Base-by-base conservation (phyloP, 2,888 invertebrate species). In the Melikaiella ostensackeni region DNA sequence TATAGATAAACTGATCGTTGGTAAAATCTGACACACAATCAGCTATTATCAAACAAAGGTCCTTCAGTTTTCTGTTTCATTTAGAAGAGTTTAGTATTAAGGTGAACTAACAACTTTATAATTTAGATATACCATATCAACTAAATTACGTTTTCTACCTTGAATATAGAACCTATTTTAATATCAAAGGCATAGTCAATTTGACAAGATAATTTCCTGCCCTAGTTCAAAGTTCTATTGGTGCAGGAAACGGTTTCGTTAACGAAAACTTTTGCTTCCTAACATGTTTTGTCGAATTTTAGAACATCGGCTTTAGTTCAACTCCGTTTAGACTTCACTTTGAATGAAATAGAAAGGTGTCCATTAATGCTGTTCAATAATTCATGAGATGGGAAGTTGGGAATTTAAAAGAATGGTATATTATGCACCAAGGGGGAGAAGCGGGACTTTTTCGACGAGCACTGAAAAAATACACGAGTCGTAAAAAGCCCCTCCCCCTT, bases 121-220 rank as follows among this genome's bases (percentile, higher is more conserved):
- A n/a, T n/a, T n/a, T n/a, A n/a, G 8, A 9, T n/a, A 50, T n/a
- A n/a, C 3, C 1, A n/a, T n/a, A 2, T n/a, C 7, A 9, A 50
- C 50, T 9, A n/a, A n/a, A 50, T 8, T 8, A 50, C 8, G 9
- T 50, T 50, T n/a, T 9, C 8, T n/a, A 8, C 9, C n/a, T 50
- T n/a, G n/a, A n/a, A 50, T 50, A n/a, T n/a, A n/a, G 8, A n/a
- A n/a, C n/a, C n/a, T n/a, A 9, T 50, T 50, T 50, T n/a, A 50
- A n/a, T 50, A n/a, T 50, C n/a, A 50, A n/a, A n/a, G 50, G 50
- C 8, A n/a, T 50, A n/a, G 50, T 50, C 50, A 50, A 59, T 59
- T 59, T 27, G 7, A 62, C 33, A 33, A 62, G 33, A 62, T 62
- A 62, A 33, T 62, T 16, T 62, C 30, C 61, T 19, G 9, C 16